A percentile compares a stretch with the other conserved stretches of the same genome.
Conservation (phyloP, 2,888 invertebrate species). For the Cristatella mucedo region DNA sequence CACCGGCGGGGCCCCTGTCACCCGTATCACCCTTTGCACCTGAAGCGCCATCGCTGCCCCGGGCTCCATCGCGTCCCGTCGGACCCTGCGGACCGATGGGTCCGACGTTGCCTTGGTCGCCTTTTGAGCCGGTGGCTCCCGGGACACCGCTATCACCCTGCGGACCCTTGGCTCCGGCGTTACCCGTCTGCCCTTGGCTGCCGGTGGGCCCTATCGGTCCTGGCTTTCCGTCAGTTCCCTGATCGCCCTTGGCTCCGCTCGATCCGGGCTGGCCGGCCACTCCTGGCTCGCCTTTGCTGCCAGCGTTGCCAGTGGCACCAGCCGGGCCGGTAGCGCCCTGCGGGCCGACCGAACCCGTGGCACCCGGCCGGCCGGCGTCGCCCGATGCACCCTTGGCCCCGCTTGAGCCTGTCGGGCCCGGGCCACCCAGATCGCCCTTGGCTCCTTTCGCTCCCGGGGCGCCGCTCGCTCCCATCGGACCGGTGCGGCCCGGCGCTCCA, state of each 20-base stretch:
- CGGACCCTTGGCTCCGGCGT: background rate
- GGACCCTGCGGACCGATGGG: background rate
- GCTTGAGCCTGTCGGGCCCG: background rate
- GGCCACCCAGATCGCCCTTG: background rate
- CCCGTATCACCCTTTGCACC: constrained; percentile 9
- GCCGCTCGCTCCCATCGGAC: constrained; percentile 3
- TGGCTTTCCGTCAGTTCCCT: background rate
- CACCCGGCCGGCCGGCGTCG: constrained; percentile 7
- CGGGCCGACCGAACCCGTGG: constrained; percentile 12
- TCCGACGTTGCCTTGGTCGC: constrained; percentile 4
- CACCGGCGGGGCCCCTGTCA: constrained; percentile 6
- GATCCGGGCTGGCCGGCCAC: constrained; percentile 2
- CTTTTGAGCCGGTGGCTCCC: constrained; percentile 10
- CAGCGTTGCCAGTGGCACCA: constrained; percentile 3
- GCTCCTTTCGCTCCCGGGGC: constrained; percentile 3
- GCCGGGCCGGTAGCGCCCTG: constrained; percentile 12
- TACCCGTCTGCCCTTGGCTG: background rate
- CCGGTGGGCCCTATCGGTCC: background rate
- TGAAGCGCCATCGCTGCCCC: background rate
- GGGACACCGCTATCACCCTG: background rate
- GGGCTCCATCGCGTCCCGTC: background rate
- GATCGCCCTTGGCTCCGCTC: background rate
- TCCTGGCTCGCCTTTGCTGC: background rate
- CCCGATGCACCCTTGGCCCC: constrained; percentile 5
- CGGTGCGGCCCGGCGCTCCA: background rate